Base-by-base conservation (phyloP, 2,888 invertebrate species). In the Unio pictorum region DNA sequence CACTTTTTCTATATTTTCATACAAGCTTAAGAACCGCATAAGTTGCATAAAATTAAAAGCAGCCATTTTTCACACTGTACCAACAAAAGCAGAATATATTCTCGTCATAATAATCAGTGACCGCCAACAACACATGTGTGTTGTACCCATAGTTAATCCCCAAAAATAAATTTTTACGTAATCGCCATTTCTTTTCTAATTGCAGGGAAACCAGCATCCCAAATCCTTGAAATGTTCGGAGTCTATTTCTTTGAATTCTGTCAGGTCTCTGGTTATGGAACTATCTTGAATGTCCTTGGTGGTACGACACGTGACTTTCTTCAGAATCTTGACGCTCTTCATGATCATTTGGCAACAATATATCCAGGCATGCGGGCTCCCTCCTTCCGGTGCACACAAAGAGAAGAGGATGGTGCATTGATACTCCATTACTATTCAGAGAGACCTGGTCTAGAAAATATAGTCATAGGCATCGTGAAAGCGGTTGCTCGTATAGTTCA, bases 381-480 rank as follows among this genome's bases (percentile, higher is more conserved):
- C 0, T 98, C 97, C 0, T 99, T 98, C 91, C 93, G 98, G 34
- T 98, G 98, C 90, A 78, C 86, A 1, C 80, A 83, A 60, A 68
- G 83, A 23, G 76, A 75, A 34, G 81, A 83, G 61, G 84, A 84
- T 62, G 84, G 83, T 1, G 81, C 81, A 17, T 80, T 83, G 4
- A 80, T 98, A 57, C 93, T 99, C 23, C 98, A 99, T 89, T 99
- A 99, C 91, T 99, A 98, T 90, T 98, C 98, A 0, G 97, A 98
- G 85, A 93, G 98, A 76, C 96, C 96, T 5, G 98, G 98, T 3
- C 92, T 99, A 78, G 98, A 98, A 90, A 95, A 96, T 84, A 98
- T 99, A 87, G 98, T 99, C 69, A 98, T 97, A 88, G 98, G 98
- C 61, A 98, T 98, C 81, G 98, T 99, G 1, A 98, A 98, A 95